Base-by-base conservation (phyloP, 2,113 vertebrate species). In the Pseudopodoces humilis region DNA sequence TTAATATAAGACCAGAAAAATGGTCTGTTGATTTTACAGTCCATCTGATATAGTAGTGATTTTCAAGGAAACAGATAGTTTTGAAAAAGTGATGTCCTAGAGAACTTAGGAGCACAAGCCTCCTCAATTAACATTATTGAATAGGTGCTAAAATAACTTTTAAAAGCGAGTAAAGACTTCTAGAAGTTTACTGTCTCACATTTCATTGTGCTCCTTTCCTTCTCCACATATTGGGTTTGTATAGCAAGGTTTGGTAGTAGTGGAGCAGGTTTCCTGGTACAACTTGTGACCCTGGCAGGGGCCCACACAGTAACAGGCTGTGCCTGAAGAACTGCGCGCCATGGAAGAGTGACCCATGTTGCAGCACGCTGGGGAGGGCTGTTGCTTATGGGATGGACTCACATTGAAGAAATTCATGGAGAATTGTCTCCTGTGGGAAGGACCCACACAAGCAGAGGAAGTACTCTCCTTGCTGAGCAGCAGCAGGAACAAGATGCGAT, bases 261-360 rank as follows among this genome's bases (percentile, higher is more conserved):
- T 10, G 37, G 37, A 52, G 52, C 16, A 58, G 17, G 22, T 27
- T 68, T 68, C 46, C 31, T 31, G 17, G 11, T 14, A 68, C 6
- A 30, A 18, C 11, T 7, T 12, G 44, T 52, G 31, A 31, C 14
- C 37, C 27, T 44, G 33, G 14, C 3, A 10, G 2, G 6, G 25
- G 30, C 21, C 43, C 33, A 27, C 60, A 56, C 15, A 41, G 7
- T 6, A 23, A 7, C 15, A 24, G 20, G 63, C 11, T 52, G 27
- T 59, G 44, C 44, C 14, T 59, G 31, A 52, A 50, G 62, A 49
- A 67, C 52, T 35, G 60, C 31, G 58, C 13, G n/a, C 18, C 28
- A 15, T 5, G 50, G 28, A 47, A 56, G n/a, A 74, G n/a, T 15
- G 22, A 39, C 20, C 25, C 35, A 49, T 0, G 0, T 0, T 49